Base-by-base conservation (phyloP, 1,140 invertebrate species). In the Hycleus phaleratus region DNA sequence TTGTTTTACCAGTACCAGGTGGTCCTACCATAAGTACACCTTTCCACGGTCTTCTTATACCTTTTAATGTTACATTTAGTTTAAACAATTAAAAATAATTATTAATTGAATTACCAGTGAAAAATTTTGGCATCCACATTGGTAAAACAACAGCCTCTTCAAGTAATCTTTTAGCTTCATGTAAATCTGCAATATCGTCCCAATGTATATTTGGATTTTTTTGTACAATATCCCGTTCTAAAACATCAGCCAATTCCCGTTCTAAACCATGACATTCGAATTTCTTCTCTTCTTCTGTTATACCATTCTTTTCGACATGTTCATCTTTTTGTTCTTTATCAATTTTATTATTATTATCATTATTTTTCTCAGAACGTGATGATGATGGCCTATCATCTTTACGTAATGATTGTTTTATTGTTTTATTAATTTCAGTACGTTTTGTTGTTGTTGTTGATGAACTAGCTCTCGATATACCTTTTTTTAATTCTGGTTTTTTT, bases 81-180 rank as follows among this genome's bases (percentile, higher is more conserved):
- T 42, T 61, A 56, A 50, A 47, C 40, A 42, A 32, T 32, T 42
- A 42, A 42, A 0, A 49, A 49, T 43, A 59, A 47, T 32, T 39
- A 39, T 43, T 26, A 53, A 12, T 25, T 4, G 24, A 10, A 10
- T 32, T 53, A 69, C 70, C 89, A 77, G 93, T 97, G 73, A 99
- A 99, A 76, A 95, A 98, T 70, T 98, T 93, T 4, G 97, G 96
- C 87, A 99, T 97, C 81, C 92, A 88, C 84, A 98, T 92, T 6
- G 97, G 97, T 65, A 99, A 78, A 11, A 99, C 95, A 12, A 98
- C 95, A 49, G 97, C 96, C 80, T 99, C 97, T 76, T 98, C 93
- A 12, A 99, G 75, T 32, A 98, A 74, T 60, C 91, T 79, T 76
- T 99, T 99, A 2, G 95, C 96, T 73, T 98, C 94, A 12, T 88